Evolutionary conservation across 1,140 invertebrate species (phyloP), one percentile per base, ranked within the genome.

Genomic region (Scaptomyza montana): DNA sequence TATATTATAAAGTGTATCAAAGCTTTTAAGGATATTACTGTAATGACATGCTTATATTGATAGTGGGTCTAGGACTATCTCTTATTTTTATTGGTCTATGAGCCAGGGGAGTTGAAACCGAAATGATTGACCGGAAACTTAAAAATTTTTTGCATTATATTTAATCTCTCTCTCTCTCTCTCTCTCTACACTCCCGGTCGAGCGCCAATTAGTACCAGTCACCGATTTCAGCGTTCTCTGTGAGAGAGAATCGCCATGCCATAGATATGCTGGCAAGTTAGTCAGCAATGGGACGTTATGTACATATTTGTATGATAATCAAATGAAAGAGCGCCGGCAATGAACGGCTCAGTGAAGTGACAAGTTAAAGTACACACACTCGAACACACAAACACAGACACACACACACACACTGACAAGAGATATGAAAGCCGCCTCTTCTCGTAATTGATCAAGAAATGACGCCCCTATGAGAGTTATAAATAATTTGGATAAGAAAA

Each of bases 151-250:
- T 50, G 66, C 62, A 12, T 46, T 21, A 13, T 12, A 25, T 25
- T 25, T 25, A 25, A 25, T 25, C 21, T 25, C 21, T 25, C 21
- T 3, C 21, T 21, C 1, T 8, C 12, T 49, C 51, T 13, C 12
- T 8, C 46, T n/a, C 25, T 47, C 33, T n/a, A 47, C 64, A 41
- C 16, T 53, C 57, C 16, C 54, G 12, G 25, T 59, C n/a, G n/a
- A 78, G 69, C 82, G 60, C 63, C 84, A 82, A 87, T 82, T 82
- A 87, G 86, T 90, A 86, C 86, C 86, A 86, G 86, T 74, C 86
- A 82, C 86, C 78, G 64, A 71, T 74, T 53, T 46, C 5, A 47
- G 50, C 65, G 54, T 70, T 45, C 28, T n/a, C 39, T 43, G 39
- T 62, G 41, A 36, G 19, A 50, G 57, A 68, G 47, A 56, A 36